Base-by-base conservation (phyloP, 2,888 invertebrate species). In the Deilephila elpenor region DNA sequence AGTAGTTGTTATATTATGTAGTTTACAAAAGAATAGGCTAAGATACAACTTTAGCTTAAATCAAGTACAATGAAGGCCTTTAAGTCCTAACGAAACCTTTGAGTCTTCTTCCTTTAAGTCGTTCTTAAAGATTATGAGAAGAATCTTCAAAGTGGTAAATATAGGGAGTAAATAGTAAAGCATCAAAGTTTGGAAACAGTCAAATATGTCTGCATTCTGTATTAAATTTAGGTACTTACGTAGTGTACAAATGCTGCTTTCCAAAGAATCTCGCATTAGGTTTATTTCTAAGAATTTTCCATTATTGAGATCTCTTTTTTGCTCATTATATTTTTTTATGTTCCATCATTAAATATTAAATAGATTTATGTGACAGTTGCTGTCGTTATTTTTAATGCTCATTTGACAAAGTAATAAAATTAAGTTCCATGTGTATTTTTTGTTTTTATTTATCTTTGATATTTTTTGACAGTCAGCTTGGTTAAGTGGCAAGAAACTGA, bases 251-350 rank as follows among this genome's bases (percentile, higher is more conserved):
- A 91, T 84, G 86, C 86, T 90, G 94, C 94, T 94, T 94, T 94
- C 94, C 94, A 92, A 92, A 87, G 94, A 93, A 94, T 94, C 94
- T 94, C 94, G 84, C 83, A 77, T 81, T 88, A 84, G 83, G 84
- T 6, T 81, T 81, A 85, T 76, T 82, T 80, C 78, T 85, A 85
- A 85, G 83, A 79, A 78, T 79, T 87, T 93, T 89, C 93, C 91
- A 88, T 84, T 81, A 72, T 77, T 88, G 88, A 92, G 93, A 93
- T 94, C 93, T 93, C 94, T 82, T 85, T 80, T 82, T 88, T 88
- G 88, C 88, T 90, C 86, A 86, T 83, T 83, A 76, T 77, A 75
- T 75, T 78, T 78, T 80, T 79, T 82, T 79, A 77, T 83, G 83
- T 84, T 76, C 75, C 64, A 77, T 84, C 78, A 79, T 76, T 76